Evolutionary conservation across 1,140 invertebrate genomes (phyloP).

Genomic region (Condylostylus longicornis): DNA sequence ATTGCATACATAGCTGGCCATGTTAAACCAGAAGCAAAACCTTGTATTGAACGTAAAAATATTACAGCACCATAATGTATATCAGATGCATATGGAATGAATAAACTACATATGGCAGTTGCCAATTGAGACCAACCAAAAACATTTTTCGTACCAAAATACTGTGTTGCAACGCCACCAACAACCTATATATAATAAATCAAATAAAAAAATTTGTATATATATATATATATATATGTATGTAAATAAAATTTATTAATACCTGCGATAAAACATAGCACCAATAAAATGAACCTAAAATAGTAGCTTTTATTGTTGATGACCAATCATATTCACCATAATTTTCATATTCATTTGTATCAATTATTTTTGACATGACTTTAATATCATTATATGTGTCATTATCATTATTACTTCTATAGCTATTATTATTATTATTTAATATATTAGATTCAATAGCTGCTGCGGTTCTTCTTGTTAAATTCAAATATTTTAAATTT

Average conservation of each 20-base stretch:
- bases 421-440: not conserved
- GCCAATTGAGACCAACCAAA: slow-evolving; percentile 56
- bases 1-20: slow-evolving; percentile 77
- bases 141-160: slow-evolving; percentile 61
- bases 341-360: too few relatives aligned
- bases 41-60: slow-evolving; percentile 46
- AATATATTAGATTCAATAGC: not conserved
- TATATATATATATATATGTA: not conserved
- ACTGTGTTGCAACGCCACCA: slow-evolving; percentile 57
- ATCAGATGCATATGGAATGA: slow-evolving; percentile 46
- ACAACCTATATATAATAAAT: slow-evolving; percentile 35
- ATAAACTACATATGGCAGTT: slow-evolving; percentile 51
- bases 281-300: slow-evolving; percentile 55
- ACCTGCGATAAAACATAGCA: slow-evolving; percentile 52
- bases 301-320: slow-evolving; percentile 41
- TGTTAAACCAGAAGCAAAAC: slow-evolving; percentile 59
- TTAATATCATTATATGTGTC: too few relatives aligned
- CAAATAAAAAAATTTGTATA: not conserved
- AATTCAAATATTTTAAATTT: not conserved
- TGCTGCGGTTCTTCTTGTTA: not conserved
- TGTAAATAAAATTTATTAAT: slow-evolving; percentile 1
- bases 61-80: slow-evolving; percentile 46
- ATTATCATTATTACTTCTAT: not conserved
- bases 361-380: too few relatives aligned
- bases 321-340: slow-evolving; percentile 43